These are phyloP conservation scores for Propithecus deckenii DNA, from an alignment of 2,797 vertebrate species.

Conservation along the genomic window DNA sequence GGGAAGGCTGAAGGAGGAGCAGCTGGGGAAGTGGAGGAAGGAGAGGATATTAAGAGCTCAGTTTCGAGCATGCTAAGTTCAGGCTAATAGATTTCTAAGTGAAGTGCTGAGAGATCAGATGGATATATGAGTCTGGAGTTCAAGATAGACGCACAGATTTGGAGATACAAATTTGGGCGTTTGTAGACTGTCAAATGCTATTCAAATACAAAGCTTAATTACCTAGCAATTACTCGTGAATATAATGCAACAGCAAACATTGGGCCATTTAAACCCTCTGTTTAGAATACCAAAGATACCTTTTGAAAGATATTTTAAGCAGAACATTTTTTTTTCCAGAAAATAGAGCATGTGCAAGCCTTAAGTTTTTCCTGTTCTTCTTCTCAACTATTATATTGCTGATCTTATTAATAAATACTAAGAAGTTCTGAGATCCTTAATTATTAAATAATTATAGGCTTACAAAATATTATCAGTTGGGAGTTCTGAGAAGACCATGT, in stretches of 20 bases:
- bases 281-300: not conserved
- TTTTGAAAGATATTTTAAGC: not conserved
- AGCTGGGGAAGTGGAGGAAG: not conserved
- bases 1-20: not conserved
- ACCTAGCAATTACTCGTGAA: not conserved
- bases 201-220: not conserved
- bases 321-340: not conserved
- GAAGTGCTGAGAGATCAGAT: too few species aligned
- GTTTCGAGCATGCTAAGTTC: too few species aligned
- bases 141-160: too few species aligned
- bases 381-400: not conserved
- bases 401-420: not conserved
- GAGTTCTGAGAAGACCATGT: slow-evolving; percentile 59
- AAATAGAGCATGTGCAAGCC: not conserved
- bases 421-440: not conserved
- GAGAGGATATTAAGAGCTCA: too few species aligned
- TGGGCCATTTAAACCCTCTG: not conserved
- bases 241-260: not conserved
- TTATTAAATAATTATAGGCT: slow-evolving; percentile 40
- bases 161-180: not conserved
- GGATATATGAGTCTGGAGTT: too few species aligned
- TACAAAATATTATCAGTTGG: slow-evolving; percentile 32
- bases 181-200: not conserved
- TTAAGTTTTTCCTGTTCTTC: not conserved
- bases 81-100: too few species aligned